Conservation (phyloP, 2,113 vertebrate genomes). For the Cyphomyrus plagiostoma region DNA sequence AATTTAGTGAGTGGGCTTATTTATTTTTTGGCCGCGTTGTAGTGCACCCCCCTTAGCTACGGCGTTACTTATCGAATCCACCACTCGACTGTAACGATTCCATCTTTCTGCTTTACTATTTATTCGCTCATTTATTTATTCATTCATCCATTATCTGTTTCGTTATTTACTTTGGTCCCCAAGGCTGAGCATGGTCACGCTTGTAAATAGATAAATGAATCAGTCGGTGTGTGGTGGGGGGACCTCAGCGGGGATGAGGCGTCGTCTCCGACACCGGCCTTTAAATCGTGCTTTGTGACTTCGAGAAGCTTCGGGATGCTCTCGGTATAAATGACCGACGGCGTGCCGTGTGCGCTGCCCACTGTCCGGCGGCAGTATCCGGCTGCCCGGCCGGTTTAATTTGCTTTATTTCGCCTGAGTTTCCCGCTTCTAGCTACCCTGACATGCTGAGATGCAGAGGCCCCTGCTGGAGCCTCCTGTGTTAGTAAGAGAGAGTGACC, state of each 20-base stretch:
- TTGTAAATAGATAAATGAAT: constrained; percentile 5
- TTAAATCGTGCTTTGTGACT: background rate
- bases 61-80: background rate
- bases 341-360: background rate
- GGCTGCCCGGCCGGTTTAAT: background rate
- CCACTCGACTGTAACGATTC: background rate
- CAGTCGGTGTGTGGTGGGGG: background rate
- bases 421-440: background rate
- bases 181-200: background rate
- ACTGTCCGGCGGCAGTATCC: background rate
- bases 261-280: too few species aligned
- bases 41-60: background rate
- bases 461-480: background rate
- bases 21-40: background rate
- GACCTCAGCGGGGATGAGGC: background rate
- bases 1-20: background rate
- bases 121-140: background rate
- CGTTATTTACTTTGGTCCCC: background rate
- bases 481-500: background rate
- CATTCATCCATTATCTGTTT: background rate
- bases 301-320: background rate
- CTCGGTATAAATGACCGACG: background rate
- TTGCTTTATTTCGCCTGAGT: background rate
- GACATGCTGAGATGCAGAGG: background rate
- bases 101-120: constrained; percentile 5